A percentile compares a stretch with the other conserved stretches of the same genome.
phyloP scores from a whole-genome alignment of 2,888 invertebrate genomes.

The Macrosoma leucophasiata region DNA sequence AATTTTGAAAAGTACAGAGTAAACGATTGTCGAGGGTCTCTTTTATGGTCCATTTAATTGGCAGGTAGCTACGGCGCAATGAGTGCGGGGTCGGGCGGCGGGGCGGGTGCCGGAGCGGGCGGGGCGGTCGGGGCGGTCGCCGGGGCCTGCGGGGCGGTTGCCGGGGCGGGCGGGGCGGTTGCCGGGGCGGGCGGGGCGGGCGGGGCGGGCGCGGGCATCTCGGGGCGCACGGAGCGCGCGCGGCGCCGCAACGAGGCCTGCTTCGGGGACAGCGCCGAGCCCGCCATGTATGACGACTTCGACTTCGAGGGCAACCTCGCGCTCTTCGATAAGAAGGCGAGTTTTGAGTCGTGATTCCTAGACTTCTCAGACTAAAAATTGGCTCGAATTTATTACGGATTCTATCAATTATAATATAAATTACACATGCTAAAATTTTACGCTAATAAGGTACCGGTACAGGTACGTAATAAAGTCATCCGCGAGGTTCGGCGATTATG shows the following conservation, averaged over 20 bases:
- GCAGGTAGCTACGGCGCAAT: not conserved
- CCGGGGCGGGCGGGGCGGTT: slow-evolving; percentile 47
- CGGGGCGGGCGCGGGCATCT: slow-evolving; percentile 78
- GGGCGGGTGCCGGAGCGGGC: slow-evolving; percentile 43
- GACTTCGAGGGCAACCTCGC: slow-evolving; percentile 97
- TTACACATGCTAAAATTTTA: too few relatives aligned
- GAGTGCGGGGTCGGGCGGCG: slow-evolving; percentile 1
- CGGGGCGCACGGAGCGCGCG: slow-evolving; percentile 54
- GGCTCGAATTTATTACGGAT: too few relatives aligned
- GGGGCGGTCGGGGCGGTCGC: slow-evolving; percentile 27
- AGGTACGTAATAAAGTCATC: too few relatives aligned
- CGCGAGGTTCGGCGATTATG: not conserved
- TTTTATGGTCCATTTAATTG: too few relatives aligned
- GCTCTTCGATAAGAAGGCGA: slow-evolving; percentile 84
- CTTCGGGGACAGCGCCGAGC: slow-evolving; percentile 83
- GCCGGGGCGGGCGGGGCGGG: slow-evolving; percentile 38
- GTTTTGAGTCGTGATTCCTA: too few relatives aligned
- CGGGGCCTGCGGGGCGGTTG: slow-evolving; percentile 82
- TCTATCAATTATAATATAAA: too few relatives aligned
- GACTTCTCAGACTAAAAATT: too few relatives aligned
- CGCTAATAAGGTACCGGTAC: too few relatives aligned
- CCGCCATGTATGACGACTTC: slow-evolving; percentile 83
- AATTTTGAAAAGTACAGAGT: too few relatives aligned
- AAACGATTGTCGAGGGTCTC: too few relatives aligned
- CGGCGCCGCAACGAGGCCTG: slow-evolving; percentile 83